phyloP scores from a whole-genome alignment of 2,797 vertebrate species.

The Sitta carolinensis region DNA sequence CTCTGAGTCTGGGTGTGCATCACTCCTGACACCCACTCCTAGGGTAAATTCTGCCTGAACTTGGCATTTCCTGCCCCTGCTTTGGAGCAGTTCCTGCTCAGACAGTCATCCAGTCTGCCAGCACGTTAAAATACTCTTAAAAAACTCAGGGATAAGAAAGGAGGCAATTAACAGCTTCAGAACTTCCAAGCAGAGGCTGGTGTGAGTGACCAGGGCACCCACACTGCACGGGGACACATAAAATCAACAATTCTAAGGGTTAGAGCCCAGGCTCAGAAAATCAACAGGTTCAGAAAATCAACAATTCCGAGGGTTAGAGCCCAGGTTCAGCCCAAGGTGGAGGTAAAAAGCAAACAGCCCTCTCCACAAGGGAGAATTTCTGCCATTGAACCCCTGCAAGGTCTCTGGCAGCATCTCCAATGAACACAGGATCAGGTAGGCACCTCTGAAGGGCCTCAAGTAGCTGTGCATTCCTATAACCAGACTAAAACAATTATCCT shows the following conservation, averaged over 20 bases:
- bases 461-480: background rate
- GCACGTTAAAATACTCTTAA: background rate
- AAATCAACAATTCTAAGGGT: background rate
- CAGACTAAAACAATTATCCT: background rate
- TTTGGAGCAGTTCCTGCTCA: background rate
- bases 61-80: background rate
- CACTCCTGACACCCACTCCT: background rate
- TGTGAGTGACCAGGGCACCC: background rate
- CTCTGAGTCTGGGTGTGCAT: background rate
- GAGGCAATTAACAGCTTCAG: background rate
- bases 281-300: background rate
- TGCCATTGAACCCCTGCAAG: background rate
- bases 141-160: background rate
- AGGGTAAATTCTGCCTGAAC: background rate
- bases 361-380: background rate
- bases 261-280: background rate
- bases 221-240: background rate
- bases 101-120: background rate
- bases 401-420: background rate
- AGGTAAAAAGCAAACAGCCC: background rate
- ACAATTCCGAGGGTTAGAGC: background rate
- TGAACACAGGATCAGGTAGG: background rate
- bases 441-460: background rate
- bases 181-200: background rate
- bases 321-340: background rate